Conservation (phyloP, 2,797 vertebrate genomes). For the Phoeniculus purpureus region DNA sequence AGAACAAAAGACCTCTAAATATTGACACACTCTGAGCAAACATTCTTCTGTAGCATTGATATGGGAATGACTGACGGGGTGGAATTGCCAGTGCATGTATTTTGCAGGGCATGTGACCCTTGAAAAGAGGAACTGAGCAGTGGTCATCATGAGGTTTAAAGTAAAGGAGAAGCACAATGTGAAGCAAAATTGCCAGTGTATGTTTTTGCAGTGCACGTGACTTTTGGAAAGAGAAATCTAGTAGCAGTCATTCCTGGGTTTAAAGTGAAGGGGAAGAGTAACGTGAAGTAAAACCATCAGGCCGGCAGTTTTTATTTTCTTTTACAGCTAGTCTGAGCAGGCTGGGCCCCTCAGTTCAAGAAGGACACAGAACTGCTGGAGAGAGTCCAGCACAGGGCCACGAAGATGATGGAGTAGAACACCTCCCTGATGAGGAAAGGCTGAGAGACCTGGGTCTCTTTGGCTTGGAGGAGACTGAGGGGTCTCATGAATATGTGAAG, state of each 20-base stretch:
- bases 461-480: too few relatives aligned
- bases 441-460: too few relatives aligned
- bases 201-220: neutral
- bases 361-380: too few relatives aligned
- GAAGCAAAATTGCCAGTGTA: neutral
- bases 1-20: neutral
- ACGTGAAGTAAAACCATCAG: neutral
- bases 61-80: rapidly evolving
- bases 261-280: neutral
- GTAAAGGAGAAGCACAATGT: neutral
- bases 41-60: neutral
- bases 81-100: neutral
- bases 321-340: neutral
- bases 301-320: neutral
- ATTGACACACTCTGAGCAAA: neutral
- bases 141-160: neutral
- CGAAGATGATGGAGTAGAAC: too few relatives aligned
- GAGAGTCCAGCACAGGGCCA: too few relatives aligned
- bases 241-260: neutral
- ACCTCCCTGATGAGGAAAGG: too few relatives aligned
- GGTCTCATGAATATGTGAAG: too few relatives aligned
- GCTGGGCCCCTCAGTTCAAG: neutral
- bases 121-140: neutral
- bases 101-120: neutral
- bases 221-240: neutral